Base-by-base conservation (phyloP, 2,113 vertebrate genomes). In the Xiphorhynchus elegans region DNA sequence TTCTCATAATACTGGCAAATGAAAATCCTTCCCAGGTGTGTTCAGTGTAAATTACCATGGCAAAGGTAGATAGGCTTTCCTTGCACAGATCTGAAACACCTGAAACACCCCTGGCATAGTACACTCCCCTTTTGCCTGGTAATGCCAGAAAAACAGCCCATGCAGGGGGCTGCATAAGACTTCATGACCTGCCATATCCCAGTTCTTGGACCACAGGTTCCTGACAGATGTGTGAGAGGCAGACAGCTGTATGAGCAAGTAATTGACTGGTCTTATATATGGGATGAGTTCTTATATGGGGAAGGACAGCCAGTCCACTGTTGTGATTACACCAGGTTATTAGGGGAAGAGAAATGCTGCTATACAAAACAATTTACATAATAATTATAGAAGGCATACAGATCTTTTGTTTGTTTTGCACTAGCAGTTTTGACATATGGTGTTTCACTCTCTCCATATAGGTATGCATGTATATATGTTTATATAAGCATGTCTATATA, bases 251-350 rank as follows among this genome's bases (percentile, higher is more conserved):
- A 40, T 17, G n/a, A 60, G 29, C 52, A 70, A 67, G 40, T 2
- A 6, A 26, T 18, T 76, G 37, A 3, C 42, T 23, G 33, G 19
- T 67, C 26, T 66, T 39, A 37, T 39, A 40, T 7, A 11, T 0
- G 3, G 13, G 24, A 2, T 0, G 1, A 63, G 13, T 29, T 42
- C 24, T 10, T 66, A 5, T 2, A 13, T 6, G 20, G 33, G 64
- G 47, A 77, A 70, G 60, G 47, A 72, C 47, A 59, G 39, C 16
- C 56, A 81, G 63, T 24, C 18, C 11, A 7, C 52, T 73, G 9
- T 13, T 79, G 44, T 66, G 63, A 53, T 82, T 62, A 19, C 29
- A n/a, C 19, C 53, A 40, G 33, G 13, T 49, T 31, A 55, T 42
- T 10, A 75, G 47, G 39, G 24, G 24, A 53, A 87, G 50, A 66